These are phyloP conservation scores for Aromia moschata DNA, from an alignment of 2,888 invertebrate species.

Conservation along the genomic window DNA sequence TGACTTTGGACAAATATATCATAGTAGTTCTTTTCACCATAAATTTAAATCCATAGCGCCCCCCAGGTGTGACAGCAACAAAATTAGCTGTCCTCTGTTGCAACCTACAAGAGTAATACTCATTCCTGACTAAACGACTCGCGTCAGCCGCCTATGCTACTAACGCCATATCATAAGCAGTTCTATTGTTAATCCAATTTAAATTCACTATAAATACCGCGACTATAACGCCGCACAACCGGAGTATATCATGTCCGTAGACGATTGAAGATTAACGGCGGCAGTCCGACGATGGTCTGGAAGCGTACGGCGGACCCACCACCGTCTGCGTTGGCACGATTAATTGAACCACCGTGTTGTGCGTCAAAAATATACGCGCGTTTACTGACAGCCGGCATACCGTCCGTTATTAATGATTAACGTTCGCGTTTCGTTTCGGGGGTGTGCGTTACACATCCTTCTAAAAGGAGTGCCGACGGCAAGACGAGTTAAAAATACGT, in stretches of 20 bases:
- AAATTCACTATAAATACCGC: background rate
- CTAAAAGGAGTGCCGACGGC: no score
- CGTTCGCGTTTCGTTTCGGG: background rate
- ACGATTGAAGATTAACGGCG: background rate
- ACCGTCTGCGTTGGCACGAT: slow-evolving; percentile 4
- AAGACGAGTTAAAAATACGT: no score
- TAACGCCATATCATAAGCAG: background rate
- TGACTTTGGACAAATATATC: no score
- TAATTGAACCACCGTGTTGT: slow-evolving; percentile 9
- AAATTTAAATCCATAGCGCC: no score
- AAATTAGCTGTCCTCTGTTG: no score
- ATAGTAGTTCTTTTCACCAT: no score
- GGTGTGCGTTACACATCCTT: no score
- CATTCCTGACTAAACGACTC: no score
- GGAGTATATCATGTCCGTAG: slow-evolving; percentile 3
- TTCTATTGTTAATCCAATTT: slow-evolving; percentile 4
- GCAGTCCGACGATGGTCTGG: slow-evolving; percentile 1
- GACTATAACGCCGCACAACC: background rate
- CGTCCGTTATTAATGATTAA: background rate
- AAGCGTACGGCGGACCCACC: slow-evolving; percentile 7
- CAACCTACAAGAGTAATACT: no score
- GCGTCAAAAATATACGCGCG: slow-evolving; percentile 10
- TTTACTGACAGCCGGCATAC: slow-evolving; percentile 8
- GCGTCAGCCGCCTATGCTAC: no score
- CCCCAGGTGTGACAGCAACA: no score